Evolutionary conservation across 2,888 invertebrate species (phyloP).

Genomic region (Apeira syringaria): DNA sequence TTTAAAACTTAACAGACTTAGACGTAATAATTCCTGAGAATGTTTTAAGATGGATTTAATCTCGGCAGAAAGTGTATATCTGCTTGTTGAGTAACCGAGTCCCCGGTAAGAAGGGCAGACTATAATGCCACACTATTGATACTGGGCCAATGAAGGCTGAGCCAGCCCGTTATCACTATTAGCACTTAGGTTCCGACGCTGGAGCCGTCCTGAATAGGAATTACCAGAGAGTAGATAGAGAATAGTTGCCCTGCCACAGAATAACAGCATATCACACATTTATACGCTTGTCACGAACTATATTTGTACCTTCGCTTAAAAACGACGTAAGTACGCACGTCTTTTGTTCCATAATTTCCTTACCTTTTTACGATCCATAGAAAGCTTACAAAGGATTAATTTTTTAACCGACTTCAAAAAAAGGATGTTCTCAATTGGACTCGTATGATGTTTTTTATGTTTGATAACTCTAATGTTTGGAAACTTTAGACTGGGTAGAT

Average conservation of each 20-base stretch:
- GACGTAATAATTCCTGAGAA: too few species aligned
- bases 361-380: too few species aligned
- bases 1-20: too few species aligned
- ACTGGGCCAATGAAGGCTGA: conserved; percentile 40
- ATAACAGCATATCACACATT: conserved; percentile 9
- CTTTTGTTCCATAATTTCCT: too few species aligned
- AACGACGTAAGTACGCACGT: conserved; percentile 35
- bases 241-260: conserved; percentile 33
- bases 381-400: too few species aligned
- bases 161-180: conserved; percentile 58
- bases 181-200: conserved; percentile 61
- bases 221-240: conserved; percentile 37
- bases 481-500: too few species aligned
- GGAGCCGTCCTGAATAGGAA: conserved; percentile 64
- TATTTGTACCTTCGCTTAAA: conserved; percentile 38
- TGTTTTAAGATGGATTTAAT: too few species aligned
- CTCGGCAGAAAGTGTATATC: too few species aligned
- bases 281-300: conserved; percentile 64
- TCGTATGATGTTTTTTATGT: too few species aligned
- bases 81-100: conserved; percentile 13
- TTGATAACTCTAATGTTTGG: too few species aligned
- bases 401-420: too few species aligned
- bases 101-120: conserved; percentile 26
- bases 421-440: too few species aligned
- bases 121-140: conserved; percentile 35